Evolutionary conservation across 1,140 invertebrate species (phyloP), one percentile per base, ranked within the genome.

Genomic region (Drosophila lacteicornis): DNA sequence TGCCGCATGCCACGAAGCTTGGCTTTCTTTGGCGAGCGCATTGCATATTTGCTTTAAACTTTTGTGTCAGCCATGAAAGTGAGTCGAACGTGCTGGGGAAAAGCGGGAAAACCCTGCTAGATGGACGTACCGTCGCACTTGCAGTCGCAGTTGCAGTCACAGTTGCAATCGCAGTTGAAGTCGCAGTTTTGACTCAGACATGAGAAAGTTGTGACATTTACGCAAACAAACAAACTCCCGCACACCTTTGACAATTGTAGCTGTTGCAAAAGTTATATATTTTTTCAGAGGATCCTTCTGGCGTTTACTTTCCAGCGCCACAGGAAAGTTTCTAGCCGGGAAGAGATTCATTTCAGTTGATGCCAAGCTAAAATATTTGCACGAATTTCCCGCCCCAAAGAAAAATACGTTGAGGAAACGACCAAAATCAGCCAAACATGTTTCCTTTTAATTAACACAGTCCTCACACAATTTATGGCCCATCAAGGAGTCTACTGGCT

Each of bases 31-130:
- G 68, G 69, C 69, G 49, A 79, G 73, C 76, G 65, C 73, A 70
- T 67, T 83, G 83, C 84, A 87, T 87, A 88, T 87, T 88, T 88
- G 81, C 81, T 65, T 80, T 81, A 80, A 88, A 88, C 84, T 88
- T 87, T 88, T 88, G 77, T 79, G 77, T 79, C 84, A 87, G 68
- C 69, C 75, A 30, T 43, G 70, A 73, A 73, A 43, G 55, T 19
- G 68, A 74, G 46, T 30, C 45, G 33, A 27, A 40, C 38, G 50
- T 19, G 60, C 47, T 40, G 53, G 49, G 60, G 51, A 65, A 67
- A 53, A 30, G 49, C 36, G 61, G 36, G 57, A 15, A 53, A 63
- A 57, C 47, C 57, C 58, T 68, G 25, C 43, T 25, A 79, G 53
- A 59, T 76, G 65, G 70, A 70, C 46, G 56, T 45, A 76, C 62